phyloP scores from a whole-genome alignment of 1,140 invertebrate genomes.

The Drosophila pseudoananassae region DNA sequence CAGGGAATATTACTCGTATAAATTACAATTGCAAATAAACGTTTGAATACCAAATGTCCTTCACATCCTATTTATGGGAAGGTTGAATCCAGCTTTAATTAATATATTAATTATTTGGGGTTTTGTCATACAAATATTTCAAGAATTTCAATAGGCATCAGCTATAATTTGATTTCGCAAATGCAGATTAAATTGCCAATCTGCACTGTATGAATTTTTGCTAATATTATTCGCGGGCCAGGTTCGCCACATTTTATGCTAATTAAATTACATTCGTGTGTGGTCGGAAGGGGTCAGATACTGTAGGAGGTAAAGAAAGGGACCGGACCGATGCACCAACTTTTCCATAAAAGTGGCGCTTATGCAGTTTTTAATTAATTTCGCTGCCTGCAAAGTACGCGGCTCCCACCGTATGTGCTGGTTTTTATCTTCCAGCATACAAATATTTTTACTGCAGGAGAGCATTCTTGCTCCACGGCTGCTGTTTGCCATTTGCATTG shows the following conservation, averaged over 20 bases:
- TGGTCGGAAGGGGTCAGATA: conserved; percentile 30
- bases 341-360: conserved; percentile 37
- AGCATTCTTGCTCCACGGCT: not conserved
- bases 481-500: conserved; percentile 34
- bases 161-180: not conserved
- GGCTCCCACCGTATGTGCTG: conserved; percentile 16
- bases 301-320: conserved; percentile 24
- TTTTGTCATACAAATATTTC: not conserved
- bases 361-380: conserved; percentile 76
- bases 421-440: conserved; percentile 21
- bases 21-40: conserved; percentile 37
- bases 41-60: conserved; percentile 20
- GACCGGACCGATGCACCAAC: not conserved
- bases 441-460: conserved; percentile 19
- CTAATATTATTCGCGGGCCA: not conserved
- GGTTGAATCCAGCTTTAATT: conserved; percentile 24
- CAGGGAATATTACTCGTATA: conserved; percentile 19
- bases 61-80: conserved; percentile 20
- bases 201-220: not conserved
- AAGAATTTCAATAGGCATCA: not conserved
- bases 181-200: not conserved
- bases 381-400: conserved; percentile 13
- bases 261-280: conserved; percentile 38
- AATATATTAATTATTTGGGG: conserved; percentile 26
- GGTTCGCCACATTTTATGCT: conserved; percentile 9